Base-by-base conservation (phyloP, 1,140 invertebrate species). In the Zaprionus ghesquierei region DNA sequence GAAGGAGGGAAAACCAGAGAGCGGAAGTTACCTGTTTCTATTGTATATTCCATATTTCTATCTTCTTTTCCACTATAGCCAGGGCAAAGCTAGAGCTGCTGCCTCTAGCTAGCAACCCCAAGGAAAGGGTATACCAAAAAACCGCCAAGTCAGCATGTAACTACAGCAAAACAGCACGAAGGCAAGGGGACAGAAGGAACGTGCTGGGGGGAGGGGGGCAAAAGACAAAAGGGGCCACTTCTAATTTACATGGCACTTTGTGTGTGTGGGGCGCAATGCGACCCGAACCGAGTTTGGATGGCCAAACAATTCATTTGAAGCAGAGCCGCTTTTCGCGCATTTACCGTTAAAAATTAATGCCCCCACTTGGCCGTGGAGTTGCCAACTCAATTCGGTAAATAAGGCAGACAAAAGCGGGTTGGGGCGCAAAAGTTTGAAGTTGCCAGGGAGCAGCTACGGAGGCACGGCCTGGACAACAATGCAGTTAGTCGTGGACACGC, bases 311-410 rank as follows among this genome's bases (percentile, higher is more conserved):
- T 84, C 81, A 77, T 85, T 84, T 85, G 79, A 85, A 79, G 69
- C 64, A 77, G 84, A 53, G 73, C 72, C 69, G 84, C 79, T 84
- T 84, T 89, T 89, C 80, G 84, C 84, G 79, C 84, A 89, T 84
- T 89, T 89, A 89, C 58, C 84, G 74, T 89, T 89, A 89, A 89
- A 89, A 89, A 89, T 89, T 89, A 89, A 89, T 89, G 84, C 70
- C 79, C 54, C 76, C 76, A 80, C 77, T 89, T 75, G 76, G 69
- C 51, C 69, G 60, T 60, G 29, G 58, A 64, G 73, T 62, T 78
- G 68, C 62, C 72, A 78, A 72, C 73, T 72, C 82, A 87, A 82
- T 86, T 89, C 79, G 70, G 71, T 82, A 87, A 87, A 82, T 77
- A 87, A 87, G 58, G 79, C 64, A 76, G 75, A 66, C 54, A 65